phyloP scores from a whole-genome alignment of 2,113 vertebrate genomes.

The Leuciscus idus region DNA sequence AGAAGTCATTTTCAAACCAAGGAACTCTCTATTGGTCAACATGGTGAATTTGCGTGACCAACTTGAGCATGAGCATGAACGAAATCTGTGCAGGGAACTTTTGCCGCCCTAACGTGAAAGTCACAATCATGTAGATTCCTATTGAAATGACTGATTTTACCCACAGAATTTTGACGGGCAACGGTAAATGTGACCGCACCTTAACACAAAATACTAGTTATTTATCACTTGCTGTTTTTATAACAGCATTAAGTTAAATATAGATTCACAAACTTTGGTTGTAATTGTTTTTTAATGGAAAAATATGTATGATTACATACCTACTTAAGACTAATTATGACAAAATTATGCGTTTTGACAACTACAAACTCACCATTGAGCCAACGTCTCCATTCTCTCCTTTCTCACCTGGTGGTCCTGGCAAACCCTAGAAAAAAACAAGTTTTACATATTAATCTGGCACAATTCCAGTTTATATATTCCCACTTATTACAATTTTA shows the following conservation, averaged over 20 bases:
- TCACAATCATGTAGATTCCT: background rate
- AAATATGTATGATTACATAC: background rate
- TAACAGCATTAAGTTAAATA: background rate
- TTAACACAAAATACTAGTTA: background rate
- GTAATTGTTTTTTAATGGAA: no score
- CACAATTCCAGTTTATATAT: background rate
- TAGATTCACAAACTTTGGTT: background rate
- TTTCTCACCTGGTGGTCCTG: conserved; percentile 96
- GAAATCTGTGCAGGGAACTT: no score
- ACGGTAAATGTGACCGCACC: background rate
- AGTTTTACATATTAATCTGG: background rate
- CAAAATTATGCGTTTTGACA: background rate
- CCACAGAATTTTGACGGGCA: background rate
- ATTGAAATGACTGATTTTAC: background rate
- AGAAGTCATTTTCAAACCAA: background rate
- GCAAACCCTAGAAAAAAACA: conserved; percentile 83
- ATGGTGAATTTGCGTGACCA: background rate
- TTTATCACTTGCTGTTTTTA: no score
- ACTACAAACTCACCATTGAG: conserved; percentile 83
- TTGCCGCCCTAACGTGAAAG: no score
- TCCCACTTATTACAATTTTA: background rate
- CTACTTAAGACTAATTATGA: background rate
- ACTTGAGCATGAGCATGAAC: background rate
- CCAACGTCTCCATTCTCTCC: conserved; percentile 98
- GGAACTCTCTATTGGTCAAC: background rate